Evolutionary conservation across 1,140 invertebrate species (phyloP).

Genomic region (Cylas formicarius): DNA sequence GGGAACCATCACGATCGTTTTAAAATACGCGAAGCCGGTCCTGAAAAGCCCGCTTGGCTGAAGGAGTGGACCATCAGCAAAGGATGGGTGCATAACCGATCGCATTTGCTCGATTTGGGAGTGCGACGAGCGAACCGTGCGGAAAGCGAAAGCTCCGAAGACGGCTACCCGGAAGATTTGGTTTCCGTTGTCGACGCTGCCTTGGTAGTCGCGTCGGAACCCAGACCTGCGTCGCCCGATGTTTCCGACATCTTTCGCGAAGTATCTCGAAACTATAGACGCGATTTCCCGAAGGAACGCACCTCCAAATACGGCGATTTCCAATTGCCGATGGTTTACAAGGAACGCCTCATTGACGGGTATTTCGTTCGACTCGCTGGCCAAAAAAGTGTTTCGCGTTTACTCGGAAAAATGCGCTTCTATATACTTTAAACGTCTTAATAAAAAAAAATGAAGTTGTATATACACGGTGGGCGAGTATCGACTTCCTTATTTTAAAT

Average conservation of each 20-base stretch:
- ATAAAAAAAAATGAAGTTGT: too few species aligned
- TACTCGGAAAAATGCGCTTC: too few species aligned
- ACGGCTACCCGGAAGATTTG: slow-evolving; percentile 33
- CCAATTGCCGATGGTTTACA: slow-evolving; percentile 27
- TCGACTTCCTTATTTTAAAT: too few species aligned
- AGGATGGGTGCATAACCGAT: slow-evolving; percentile 40
- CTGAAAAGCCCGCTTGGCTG: slow-evolving; percentile 37
- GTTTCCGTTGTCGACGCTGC: slow-evolving; percentile 22
- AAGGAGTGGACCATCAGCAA: slow-evolving; percentile 43
- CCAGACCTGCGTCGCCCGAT: slow-evolving; percentile 6
- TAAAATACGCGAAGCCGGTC: slow-evolving; percentile 8
- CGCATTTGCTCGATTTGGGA: slow-evolving; percentile 30
- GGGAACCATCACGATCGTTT: too few species aligned
- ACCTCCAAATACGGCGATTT: slow-evolving; percentile 14
- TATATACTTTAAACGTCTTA: too few species aligned
- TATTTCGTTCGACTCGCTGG: too few species aligned
- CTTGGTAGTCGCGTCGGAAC: not conserved
- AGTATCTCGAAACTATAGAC: slow-evolving; percentile 33
- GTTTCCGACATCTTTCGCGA: slow-evolving; percentile 25
- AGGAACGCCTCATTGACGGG: slow-evolving; percentile 25
- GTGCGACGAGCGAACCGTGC: slow-evolving; percentile 3
- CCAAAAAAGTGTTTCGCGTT: too few species aligned
- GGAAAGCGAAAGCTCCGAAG: slow-evolving; percentile 24
- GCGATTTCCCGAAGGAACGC: slow-evolving; percentile 25
- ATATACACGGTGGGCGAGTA: too few species aligned